A percentile compares a stretch with the other conserved stretches of the same genome.
Conservation (phyloP, 2,113 vertebrate genomes). For the Heloderma charlesbogerti region DNA sequence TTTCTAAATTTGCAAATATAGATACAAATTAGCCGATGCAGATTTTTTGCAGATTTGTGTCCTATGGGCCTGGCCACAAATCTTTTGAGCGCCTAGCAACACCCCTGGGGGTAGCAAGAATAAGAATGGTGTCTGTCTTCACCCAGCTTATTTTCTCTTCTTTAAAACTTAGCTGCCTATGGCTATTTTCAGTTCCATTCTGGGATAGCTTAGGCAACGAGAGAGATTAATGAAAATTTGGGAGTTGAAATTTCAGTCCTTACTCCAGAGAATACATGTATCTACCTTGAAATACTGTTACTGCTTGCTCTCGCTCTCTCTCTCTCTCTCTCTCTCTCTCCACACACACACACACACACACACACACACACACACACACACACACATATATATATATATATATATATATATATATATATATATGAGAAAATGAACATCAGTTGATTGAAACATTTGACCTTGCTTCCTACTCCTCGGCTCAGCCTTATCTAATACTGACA, state of each 20-base stretch:
- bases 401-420: too few species aligned
- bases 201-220: background rate
- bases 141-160: background rate
- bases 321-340: too few species aligned
- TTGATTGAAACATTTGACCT: background rate
- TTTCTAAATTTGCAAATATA: too few species aligned
- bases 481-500: constrained; percentile 54
- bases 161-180: background rate
- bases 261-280: constrained; percentile 12
- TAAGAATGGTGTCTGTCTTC: background rate
- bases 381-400: too few species aligned
- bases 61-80: too few species aligned
- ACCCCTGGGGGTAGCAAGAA: background rate
- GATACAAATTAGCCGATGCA: too few species aligned
- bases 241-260: background rate
- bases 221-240: background rate
- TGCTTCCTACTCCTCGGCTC: constrained; percentile 35
- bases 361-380: too few species aligned
- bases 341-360: too few species aligned
- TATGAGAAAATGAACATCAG: background rate
- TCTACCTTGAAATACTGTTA: background rate
- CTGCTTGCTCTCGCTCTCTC: too few species aligned
- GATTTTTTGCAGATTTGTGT: too few species aligned
- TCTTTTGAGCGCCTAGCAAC: too few species aligned
- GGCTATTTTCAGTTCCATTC: background rate